Evolutionary conservation across 2,888 invertebrate species (phyloP), one percentile per base, ranked within the genome.

Genomic region (Diarsia rubi): DNA sequence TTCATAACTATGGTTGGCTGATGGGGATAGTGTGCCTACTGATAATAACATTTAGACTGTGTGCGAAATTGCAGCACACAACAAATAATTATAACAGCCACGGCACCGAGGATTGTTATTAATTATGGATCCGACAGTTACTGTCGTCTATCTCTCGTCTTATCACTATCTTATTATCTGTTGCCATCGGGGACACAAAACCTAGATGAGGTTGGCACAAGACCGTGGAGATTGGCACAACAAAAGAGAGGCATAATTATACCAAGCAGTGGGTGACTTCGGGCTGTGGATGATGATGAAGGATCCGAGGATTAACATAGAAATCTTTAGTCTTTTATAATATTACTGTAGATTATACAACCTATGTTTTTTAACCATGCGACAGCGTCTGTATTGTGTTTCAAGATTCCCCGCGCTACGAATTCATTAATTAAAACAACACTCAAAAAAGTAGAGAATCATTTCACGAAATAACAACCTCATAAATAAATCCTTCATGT

Each of bases 391-490:
- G 54, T 49, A 49, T 54, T 24, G 54, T 24, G 14, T 60, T 62
- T 62, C 42, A 19, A 75, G 24, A 45, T 45, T 14, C 27, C 59
- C 8, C 24, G 11, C n/a, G 21, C 54, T 31, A 42, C 14, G 16
- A 54, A 65, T 31, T 54, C 24, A 62, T 64, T 16, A 45, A 81
- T 52, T 16, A 54, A 66, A 73, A 72, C 21, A 59, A 45, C 8
- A 52, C 14, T 52, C 42, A 27, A 37, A 57, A 57, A 63, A 63
- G 16, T 57, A n/a, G 21, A 9, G 42, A 77, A 54, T 62, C n/a
- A 65, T 69, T 82, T 78, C 31, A 78, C 42, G 27, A 14, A 6
- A 19, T 82, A 45, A 19, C 14, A 66, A 52, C 49, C 19, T 6
- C 31, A 31, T 60, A 63, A 49, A 42, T 59, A 57, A 49, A 42